Conservation (phyloP, 2,113 vertebrate genomes). For the Austrofundulus limnaeus region DNA sequence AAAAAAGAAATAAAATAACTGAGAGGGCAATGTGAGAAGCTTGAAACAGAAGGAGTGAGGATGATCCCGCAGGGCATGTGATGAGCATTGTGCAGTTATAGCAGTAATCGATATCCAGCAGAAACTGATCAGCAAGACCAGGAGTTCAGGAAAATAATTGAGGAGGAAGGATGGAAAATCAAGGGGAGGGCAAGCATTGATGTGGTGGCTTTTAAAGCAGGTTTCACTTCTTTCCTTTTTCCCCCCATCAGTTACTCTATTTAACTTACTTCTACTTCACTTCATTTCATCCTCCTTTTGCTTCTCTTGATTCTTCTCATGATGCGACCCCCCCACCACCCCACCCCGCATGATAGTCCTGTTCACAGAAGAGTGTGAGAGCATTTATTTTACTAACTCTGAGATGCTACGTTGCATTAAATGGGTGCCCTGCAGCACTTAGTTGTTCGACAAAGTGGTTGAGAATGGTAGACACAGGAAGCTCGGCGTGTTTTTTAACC, state of each 20-base stretch:
- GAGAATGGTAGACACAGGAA: conserved; percentile 32
- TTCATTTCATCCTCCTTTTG: conserved; percentile 9
- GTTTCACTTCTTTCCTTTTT: conserved; percentile 9
- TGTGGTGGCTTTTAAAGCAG: conserved; percentile 11
- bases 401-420: conserved; percentile 42
- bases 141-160: conserved; percentile 43
- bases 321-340: not conserved
- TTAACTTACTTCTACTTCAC: conserved; percentile 11
- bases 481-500: conserved; percentile 36
- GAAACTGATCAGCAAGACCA: conserved; percentile 63
- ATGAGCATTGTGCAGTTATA: conserved; percentile 53
- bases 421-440: conserved; percentile 47
- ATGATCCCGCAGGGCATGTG: conserved; percentile 45
- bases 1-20: conserved; percentile 9
- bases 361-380: conserved; percentile 29
- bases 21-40: conserved; percentile 9
- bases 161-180: conserved; percentile 10
- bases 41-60: conserved; percentile 11
- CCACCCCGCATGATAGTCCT: not conserved
- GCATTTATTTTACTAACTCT: conserved; percentile 39
- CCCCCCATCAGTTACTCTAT: conserved; percentile 11
- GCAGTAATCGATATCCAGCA: conserved; percentile 61
- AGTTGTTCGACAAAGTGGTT: conserved; percentile 38
- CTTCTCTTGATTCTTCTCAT: conserved; percentile 9
- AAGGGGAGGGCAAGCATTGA: conserved; percentile 1